Conservation (phyloP, 2,888 invertebrate species). For the Acanthopleura granulata region DNA sequence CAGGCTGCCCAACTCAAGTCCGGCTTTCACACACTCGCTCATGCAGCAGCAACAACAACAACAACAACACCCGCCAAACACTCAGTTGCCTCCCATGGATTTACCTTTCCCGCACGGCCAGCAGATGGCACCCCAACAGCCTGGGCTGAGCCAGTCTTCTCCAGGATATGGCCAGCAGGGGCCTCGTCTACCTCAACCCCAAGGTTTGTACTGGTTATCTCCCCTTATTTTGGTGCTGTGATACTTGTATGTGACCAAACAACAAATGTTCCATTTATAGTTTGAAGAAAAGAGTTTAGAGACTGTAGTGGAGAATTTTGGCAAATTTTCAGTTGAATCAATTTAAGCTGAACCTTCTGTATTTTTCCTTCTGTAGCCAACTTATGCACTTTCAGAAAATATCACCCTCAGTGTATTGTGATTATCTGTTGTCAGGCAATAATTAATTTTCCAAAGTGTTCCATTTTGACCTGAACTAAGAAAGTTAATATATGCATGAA, state of each 20-base stretch:
- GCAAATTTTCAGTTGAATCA: no score
- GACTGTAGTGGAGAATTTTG: no score
- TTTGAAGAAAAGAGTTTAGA: no score
- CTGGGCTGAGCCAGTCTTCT: conserved; percentile 33
- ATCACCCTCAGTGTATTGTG: no score
- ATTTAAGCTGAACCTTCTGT: no score
- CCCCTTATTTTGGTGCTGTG: conserved; percentile 25
- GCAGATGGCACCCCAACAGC: conserved; percentile 36
- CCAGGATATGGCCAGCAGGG: conserved; percentile 42
- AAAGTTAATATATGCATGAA: no score
- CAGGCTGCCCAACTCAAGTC: not conserved
- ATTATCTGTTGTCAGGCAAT: no score
- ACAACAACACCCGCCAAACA: conserved; percentile 33
- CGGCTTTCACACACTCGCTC: not conserved
- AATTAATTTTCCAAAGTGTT: no score
- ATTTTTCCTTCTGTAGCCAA: no score
- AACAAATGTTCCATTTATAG: not conserved
- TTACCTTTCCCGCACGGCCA: not conserved
- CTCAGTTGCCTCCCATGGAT: conserved; percentile 14
- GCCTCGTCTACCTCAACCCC: conserved; percentile 50
- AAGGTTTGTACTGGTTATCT: conserved; percentile 36
- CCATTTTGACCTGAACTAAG: no score
- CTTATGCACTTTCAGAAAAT: no score
- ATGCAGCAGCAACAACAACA: conserved; percentile 29
- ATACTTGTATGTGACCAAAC: not conserved